Conservation (phyloP, 2,888 invertebrate species). For the Ligdia adustata region DNA sequence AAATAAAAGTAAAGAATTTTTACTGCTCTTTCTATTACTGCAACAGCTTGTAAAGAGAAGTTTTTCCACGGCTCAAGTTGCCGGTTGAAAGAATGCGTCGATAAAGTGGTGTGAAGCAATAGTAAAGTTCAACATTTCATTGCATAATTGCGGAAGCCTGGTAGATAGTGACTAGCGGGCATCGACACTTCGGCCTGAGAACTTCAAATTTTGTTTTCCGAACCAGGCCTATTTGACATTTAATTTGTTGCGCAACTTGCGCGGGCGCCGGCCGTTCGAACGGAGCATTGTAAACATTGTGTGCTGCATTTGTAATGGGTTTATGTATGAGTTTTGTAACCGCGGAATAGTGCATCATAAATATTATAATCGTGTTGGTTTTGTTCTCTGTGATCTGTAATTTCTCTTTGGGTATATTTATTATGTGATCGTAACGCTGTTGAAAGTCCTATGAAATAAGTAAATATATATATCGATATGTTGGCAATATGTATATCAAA, state of each 20-base stretch:
- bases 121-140: slow-evolving; percentile 62
- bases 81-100: slow-evolving; percentile 38
- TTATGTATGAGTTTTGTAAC: slow-evolving; percentile 57
- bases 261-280: slow-evolving; percentile 46
- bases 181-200: slow-evolving; percentile 53
- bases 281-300: slow-evolving; percentile 56
- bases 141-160: slow-evolving; percentile 67
- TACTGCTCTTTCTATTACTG: too few relatives aligned
- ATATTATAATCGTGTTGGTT: slow-evolving; percentile 35
- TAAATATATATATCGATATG: too few relatives aligned
- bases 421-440: too few relatives aligned
- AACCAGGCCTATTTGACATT: slow-evolving; percentile 68
- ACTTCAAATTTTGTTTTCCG: slow-evolving; percentile 61
- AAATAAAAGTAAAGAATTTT: too few relatives aligned
- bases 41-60: too few relatives aligned
- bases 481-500: too few relatives aligned
- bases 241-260: slow-evolving; percentile 58
- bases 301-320: slow-evolving; percentile 55
- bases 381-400: slow-evolving; percentile 32
- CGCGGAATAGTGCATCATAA: slow-evolving; percentile 42
- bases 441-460: too few relatives aligned
- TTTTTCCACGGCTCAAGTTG: slow-evolving; percentile 16
- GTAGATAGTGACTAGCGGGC: slow-evolving; percentile 43
- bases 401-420: slow-evolving; percentile 33
- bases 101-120: slow-evolving; percentile 50